These are phyloP conservation scores for Pomacea maculata DNA, from an alignment of 1,140 invertebrate genomes.

Conservation along the genomic window DNA sequence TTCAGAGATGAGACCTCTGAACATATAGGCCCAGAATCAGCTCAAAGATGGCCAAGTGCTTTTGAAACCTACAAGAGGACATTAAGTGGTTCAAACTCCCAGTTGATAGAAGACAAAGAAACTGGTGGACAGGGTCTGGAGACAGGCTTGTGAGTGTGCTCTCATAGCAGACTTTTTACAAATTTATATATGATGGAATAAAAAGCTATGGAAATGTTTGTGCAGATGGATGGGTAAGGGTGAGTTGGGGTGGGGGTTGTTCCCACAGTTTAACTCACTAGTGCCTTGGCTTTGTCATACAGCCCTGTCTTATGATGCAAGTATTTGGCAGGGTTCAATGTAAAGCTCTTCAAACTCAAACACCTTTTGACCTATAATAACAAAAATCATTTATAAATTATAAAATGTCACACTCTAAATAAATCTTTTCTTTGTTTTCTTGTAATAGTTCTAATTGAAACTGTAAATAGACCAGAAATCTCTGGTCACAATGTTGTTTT, in stretches of 20 bases:
- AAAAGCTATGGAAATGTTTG: not conserved
- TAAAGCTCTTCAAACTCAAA: too few relatives aligned
- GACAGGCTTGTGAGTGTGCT: not conserved
- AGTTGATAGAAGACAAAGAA: not conserved
- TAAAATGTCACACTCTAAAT: too few relatives aligned
- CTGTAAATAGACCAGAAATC: too few relatives aligned
- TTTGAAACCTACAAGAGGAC: constrained; percentile 92
- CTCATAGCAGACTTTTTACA: not conserved
- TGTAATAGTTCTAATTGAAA: too few relatives aligned
- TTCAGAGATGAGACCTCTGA: not conserved
- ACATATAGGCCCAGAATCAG: too few relatives aligned
- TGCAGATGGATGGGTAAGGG: not conserved
- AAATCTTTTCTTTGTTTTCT: too few relatives aligned
- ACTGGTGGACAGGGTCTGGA: not conserved
- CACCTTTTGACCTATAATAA: too few relatives aligned
- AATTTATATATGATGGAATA: not conserved
- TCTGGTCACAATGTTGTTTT: too few relatives aligned
- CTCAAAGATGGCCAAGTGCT: constrained; percentile 71
- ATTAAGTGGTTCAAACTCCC: constrained; percentile 29
- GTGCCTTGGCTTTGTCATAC: too few relatives aligned
- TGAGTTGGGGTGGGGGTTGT: not conserved
- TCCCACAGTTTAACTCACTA: not conserved
- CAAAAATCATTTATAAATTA: too few relatives aligned
- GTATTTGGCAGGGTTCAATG: too few relatives aligned
- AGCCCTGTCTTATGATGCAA: too few relatives aligned